phyloP scores from a whole-genome alignment of 2,888 invertebrate species.

The Campopleginae sp. region DNA sequence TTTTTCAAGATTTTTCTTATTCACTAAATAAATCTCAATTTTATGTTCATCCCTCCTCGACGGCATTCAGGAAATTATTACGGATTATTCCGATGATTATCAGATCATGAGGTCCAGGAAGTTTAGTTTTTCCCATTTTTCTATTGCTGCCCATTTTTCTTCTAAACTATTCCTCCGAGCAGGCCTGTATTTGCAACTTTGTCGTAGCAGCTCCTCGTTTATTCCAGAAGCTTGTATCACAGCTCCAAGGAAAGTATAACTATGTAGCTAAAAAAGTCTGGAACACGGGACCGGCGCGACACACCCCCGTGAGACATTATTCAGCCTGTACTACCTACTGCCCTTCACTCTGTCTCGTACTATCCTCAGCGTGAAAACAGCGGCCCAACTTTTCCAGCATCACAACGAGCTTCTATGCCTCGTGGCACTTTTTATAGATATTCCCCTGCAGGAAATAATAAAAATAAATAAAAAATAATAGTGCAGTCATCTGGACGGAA shows the following conservation, averaged over 20 bases:
- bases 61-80: too few species aligned
- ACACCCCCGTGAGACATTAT: conserved; percentile 59
- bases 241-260: neutral
- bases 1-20: too few species aligned
- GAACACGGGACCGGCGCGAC: conserved; percentile 26
- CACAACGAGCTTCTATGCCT: conserved; percentile 59
- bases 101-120: too few species aligned
- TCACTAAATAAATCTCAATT: too few species aligned
- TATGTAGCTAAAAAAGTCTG: conserved; percentile 4
- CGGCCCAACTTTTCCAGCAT: conserved; percentile 45
- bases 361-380: conserved; percentile 26
- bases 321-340: conserved; percentile 29
- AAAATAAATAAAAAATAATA: conserved; percentile 17
- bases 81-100: too few species aligned
- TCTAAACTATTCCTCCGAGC: neutral
- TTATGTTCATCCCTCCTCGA: too few species aligned
- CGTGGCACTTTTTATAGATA: conserved; percentile 36
- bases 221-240: conserved; percentile 21
- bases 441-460: neutral
- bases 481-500: neutral
- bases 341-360: conserved; percentile 13
- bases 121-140: neutral
- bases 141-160: neutral
- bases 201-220: neutral
- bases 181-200: neutral